phyloP scores from a whole-genome alignment of 2,888 invertebrate species.

The Noctuana brunneofusca region DNA sequence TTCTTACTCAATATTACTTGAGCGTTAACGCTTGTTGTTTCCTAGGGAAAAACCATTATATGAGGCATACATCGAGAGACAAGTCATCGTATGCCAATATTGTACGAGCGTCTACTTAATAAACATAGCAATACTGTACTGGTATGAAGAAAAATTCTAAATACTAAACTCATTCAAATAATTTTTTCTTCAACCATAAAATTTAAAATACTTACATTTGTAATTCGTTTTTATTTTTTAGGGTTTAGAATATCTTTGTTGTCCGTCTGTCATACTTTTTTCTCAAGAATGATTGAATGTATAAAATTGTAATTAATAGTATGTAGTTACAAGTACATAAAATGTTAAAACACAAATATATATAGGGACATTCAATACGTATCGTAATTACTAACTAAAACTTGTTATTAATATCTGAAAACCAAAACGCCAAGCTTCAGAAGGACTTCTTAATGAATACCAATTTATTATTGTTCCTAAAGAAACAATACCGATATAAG shows the following conservation, averaged over 20 bases:
- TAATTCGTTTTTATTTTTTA: no score
- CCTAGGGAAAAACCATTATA: conserved; percentile 5
- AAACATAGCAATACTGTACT: not conserved
- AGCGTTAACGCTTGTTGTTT: not conserved
- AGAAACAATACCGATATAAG: not conserved
- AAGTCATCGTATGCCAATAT: conserved; percentile 12
- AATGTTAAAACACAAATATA: no score
- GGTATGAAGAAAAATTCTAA: not conserved
- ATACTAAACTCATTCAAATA: not conserved
- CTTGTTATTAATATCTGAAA: not conserved
- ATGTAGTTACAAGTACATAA: no score
- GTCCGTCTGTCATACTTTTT: no score
- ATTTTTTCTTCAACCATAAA: not conserved
- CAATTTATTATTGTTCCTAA: not conserved
- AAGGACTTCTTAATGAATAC: conserved; percentile 1
- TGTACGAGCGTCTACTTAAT: not conserved
- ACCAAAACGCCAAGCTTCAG: not conserved
- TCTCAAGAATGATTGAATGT: no score
- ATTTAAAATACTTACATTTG: no score
- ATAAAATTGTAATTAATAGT: no score
- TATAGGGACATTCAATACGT: no score
- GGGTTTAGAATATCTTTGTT: no score
- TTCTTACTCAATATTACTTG: conserved; percentile 4
- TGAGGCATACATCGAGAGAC: not conserved
- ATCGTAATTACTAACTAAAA: not conserved